Conservation (phyloP, 2,797 vertebrate genomes). For the Eleutherodactylus coqui region DNA sequence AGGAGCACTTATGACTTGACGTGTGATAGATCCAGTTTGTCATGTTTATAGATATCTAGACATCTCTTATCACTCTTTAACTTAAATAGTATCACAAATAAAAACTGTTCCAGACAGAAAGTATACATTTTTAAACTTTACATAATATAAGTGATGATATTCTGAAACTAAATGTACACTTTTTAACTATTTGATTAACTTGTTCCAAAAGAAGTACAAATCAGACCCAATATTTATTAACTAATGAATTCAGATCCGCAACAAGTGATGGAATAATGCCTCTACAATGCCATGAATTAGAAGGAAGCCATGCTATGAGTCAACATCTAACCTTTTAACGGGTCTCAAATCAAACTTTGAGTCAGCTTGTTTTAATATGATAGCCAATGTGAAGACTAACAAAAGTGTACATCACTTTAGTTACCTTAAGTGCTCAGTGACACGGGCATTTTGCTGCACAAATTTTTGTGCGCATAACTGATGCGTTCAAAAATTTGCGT, state of each 20-base stretch:
- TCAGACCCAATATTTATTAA: neutral
- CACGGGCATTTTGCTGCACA: too few relatives aligned
- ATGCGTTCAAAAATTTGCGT: too few relatives aligned
- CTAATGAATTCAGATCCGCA: neutral
- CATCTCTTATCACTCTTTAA: neutral
- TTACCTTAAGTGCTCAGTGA: too few relatives aligned
- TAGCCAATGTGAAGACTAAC: too few relatives aligned
- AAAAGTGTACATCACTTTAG: too few relatives aligned
- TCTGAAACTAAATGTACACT: neutral
- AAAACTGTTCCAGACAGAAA: neutral
- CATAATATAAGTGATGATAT: neutral
- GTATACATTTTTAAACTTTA: neutral
- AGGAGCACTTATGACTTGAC: slow-evolving; percentile 11
- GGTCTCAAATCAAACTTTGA: too few relatives aligned
- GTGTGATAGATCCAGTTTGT: neutral
- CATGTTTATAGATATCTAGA: slow-evolving; percentile 6
- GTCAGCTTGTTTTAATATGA: too few relatives aligned
- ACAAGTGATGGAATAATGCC: too few relatives aligned
- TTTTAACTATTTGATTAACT: neutral
- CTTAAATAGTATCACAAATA: neutral
- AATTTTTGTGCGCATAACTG: too few relatives aligned
- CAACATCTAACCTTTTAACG: too few relatives aligned
- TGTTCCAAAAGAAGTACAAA: neutral
- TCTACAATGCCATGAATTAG: too few relatives aligned
- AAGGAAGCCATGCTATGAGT: too few relatives aligned